A percentile compares a stretch with the other conserved stretches of the same genome.
These are phyloP conservation scores for Vultur gryphus DNA, from an alignment of 2,797 vertebrate species.

Conservation along the genomic window DNA sequence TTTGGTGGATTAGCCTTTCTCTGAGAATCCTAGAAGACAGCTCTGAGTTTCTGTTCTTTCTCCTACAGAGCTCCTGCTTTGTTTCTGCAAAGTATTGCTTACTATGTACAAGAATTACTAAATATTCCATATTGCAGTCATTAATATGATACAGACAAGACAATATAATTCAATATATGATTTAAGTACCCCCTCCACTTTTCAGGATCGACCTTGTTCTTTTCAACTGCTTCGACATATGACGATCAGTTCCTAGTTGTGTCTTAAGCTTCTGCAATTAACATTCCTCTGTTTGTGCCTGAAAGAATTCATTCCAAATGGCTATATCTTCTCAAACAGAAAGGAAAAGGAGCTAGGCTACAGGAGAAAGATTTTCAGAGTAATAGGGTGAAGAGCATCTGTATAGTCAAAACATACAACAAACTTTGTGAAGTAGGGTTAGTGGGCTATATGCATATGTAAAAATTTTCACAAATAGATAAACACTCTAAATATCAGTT, in stretches of 20 bases:
- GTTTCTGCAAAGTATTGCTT: not conserved
- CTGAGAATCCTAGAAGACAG: not conserved
- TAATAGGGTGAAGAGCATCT: not conserved
- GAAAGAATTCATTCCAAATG: not conserved
- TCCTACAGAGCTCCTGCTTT: not conserved
- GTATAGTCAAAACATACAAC: not conserved
- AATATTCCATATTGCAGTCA: not conserved
- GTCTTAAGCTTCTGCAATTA: not conserved
- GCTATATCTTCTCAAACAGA: not conserved
- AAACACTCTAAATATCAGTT: not conserved
- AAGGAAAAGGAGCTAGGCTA: not conserved
- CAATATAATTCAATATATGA: not conserved
- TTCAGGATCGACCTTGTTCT: not conserved
- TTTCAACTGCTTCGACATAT: not conserved
- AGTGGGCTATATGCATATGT: not conserved
- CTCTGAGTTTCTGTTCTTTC: not conserved
- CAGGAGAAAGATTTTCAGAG: not conserved
- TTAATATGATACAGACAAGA: not conserved
- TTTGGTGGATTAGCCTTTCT: not conserved
- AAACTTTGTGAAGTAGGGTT: not conserved
- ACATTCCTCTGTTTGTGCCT: not conserved
- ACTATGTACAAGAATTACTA: not conserved
- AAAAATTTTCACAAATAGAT: not conserved
- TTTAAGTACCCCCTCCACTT: not conserved
- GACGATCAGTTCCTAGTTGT: not conserved